Evolutionary conservation across 2,888 invertebrate genomes (phyloP), one percentile per base, ranked within the genome.

Genomic region (Rotaria macrura): DNA sequence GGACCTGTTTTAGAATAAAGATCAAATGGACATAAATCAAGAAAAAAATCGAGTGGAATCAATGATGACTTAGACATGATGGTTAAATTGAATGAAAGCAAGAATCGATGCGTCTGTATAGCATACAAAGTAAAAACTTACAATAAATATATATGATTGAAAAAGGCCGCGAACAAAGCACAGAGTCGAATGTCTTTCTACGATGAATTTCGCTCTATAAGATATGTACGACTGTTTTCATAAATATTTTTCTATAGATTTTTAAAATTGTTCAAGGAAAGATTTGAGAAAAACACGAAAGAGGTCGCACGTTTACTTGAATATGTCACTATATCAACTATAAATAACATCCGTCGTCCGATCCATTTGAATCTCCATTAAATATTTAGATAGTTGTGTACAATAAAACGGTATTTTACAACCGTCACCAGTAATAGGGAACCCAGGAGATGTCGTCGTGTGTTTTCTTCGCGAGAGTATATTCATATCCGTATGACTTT

Each of bases 91-190:
- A 65, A 65, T 65, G 29, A 29, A 65, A 17, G 34, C 29, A 17
- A 29, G 34, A 65, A 65, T 34, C 9, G 47, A 47, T n/a, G n/a
- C n/a, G 10, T 55, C 5, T 25, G n/a, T 17, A 25, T 57, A 57
- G 10, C 6, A 43, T 43, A 43, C 49, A 57, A 25, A 57, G 55
- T 57, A 9, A 25, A n/a, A n/a, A n/a, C n/a, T n/a, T n/a, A n/a
- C 65, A 6, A 14, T 12, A 14, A 29, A 10, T 17, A 47, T 47
- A 14, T 47, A 47, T 34, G 34, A 12, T 34, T 23, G 5, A 34
- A 65, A 65, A 65, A 65, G 65, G 34, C 65, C 65, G 65, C 29
- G 65, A 65, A 65, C 65, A 65, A 65, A 65, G 65, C 17, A 65
- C 65, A 65, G 17, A 65, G 34, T 34, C 34, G 29, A 65, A 1